Base-by-base conservation (phyloP, 2,113 vertebrate species). In the Gnathonemus echidnorhynchus region DNA sequence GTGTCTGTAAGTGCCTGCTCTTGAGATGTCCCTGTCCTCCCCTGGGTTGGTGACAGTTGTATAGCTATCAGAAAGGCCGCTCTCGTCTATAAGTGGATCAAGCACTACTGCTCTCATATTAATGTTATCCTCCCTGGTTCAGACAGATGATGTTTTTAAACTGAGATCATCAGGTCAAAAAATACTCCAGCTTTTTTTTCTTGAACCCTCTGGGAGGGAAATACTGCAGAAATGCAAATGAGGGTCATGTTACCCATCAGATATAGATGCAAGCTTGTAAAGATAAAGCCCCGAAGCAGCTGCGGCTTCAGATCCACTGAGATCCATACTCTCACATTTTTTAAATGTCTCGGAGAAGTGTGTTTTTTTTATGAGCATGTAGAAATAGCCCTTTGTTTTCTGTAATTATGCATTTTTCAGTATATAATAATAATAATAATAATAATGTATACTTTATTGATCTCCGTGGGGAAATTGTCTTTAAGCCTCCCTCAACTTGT, bases 41-140 rank as follows among this genome's bases (percentile, higher is more conserved):
- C 35, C 66, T 90, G 91, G 77, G 77, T 87, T 53, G 87, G 50
- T 90, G 53, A 84, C 83, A 48, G 89, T 90, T 91, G 90, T 66
- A 10, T 89, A 88, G 92, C 94, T 93, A 93, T 95, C 94, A 95
- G 93, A 92, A 83, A 56, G 91, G 92, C 91, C 92, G 93, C 94
- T 94, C 93, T 91, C 93, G 93, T 92, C 91, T 88, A 89, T 92
- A 92, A 92, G 91, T 89, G 90, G 86, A 58, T 31, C 80, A 83
- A n/a, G 84, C 88, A 88, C 89, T 92, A 52, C 48, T 74, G 62
- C 92, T 92, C 92, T 93, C 93, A 93, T 94, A 92, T 92, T 92
- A 91, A 92, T 86, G 49, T 93, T 94, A 94, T 94, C 92, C 93
- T 91, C 89, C 92, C 90, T 93, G 92, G 91, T 91, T 92, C 90